Percentiles rank a stretch among this genome's conserved stretches.
phyloP scores from a whole-genome alignment of 2,113 vertebrate species.

The Cephalopholis sonnerati region DNA sequence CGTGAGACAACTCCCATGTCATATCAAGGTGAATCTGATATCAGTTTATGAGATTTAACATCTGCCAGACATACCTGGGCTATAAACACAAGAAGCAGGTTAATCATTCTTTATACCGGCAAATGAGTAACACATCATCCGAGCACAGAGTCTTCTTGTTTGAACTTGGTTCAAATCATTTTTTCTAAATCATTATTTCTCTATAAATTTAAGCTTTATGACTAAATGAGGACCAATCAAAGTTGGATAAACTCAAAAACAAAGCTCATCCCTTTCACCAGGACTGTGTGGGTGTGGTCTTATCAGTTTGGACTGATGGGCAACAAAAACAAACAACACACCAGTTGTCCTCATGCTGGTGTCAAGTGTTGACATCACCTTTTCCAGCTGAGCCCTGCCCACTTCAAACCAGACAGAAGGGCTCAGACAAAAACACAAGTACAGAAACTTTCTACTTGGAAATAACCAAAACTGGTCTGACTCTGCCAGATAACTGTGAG shows the following conservation, averaged over 20 bases:
- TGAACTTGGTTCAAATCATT: conserved; percentile 17
- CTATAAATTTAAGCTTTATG: neutral
- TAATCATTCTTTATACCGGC: conserved; percentile 44
- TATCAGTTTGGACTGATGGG: neutral
- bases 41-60: neutral
- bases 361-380: neutral
- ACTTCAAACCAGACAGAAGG: neutral
- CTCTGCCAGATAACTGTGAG: conserved; percentile 19
- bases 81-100: conserved; percentile 37
- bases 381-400: conserved; percentile 3
- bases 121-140: neutral
- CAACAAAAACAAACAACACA: conserved; percentile 11
- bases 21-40: conserved; percentile 13
- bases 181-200: neutral
- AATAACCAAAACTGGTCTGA: conserved; percentile 7
- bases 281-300: neutral
- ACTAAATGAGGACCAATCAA: neutral
- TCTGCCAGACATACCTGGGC: neutral
- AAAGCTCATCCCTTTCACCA: neutral
- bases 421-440: conserved; percentile 3
- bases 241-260: neutral
- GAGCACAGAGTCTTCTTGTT: neutral
- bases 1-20: conserved; percentile 15
- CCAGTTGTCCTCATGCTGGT: neutral
- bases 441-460: conserved; percentile 13